phyloP scores from a whole-genome alignment of 2,113 vertebrate species.

The Amphiprion ocellaris region DNA sequence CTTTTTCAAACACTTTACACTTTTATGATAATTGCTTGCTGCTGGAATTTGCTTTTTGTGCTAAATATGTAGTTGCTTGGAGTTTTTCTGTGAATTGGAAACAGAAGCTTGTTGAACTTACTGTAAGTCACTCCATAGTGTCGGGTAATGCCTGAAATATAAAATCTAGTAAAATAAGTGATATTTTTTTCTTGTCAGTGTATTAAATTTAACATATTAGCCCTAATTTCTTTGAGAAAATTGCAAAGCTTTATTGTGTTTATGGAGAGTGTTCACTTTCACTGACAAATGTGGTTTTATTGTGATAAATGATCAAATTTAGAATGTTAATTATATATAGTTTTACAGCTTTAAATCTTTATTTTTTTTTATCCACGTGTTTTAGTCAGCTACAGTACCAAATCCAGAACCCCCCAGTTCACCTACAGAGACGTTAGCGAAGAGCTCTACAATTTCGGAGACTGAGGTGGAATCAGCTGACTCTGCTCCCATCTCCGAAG shows the following conservation, averaged over 20 bases:
- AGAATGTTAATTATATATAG: no score
- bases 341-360: not conserved
- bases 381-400: conserved; percentile 43
- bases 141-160: no score
- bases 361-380: not conserved
- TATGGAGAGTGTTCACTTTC: not conserved
- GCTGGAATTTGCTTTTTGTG: not conserved
- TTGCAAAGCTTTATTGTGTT: conserved; percentile 11
- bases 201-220: not conserved
- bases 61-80: not conserved
- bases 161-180: no score
- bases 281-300: no score
- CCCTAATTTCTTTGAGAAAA: not conserved
- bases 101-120: not conserved
- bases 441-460: conserved; percentile 32
- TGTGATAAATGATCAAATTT: no score
- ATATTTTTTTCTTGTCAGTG: not conserved
- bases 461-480: conserved; percentile 33
- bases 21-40: not conserved
- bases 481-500: conserved; percentile 41
- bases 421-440: conserved; percentile 7
- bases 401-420: conserved; percentile 27
- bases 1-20: not conserved
- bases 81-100: not conserved
- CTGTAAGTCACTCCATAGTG: no score